Conservation (phyloP, 2,797 vertebrate species). For the Champsocephalus gunnari region DNA sequence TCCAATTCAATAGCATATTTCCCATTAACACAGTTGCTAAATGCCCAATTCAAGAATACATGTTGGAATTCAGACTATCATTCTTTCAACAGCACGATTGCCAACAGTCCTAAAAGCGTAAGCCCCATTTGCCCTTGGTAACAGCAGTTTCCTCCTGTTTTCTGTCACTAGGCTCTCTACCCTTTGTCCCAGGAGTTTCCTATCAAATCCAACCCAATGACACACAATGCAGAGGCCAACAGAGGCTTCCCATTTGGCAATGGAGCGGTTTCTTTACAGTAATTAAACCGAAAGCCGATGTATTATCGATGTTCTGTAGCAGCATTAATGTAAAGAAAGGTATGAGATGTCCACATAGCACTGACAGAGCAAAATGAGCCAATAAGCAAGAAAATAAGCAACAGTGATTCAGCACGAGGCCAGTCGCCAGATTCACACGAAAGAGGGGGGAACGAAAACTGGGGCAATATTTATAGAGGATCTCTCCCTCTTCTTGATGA, state of each 20-base stretch:
- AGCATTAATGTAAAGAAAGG: neutral
- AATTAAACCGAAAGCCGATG: conserved; percentile 4
- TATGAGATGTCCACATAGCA: neutral
- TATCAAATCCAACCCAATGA: neutral
- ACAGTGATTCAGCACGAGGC: conserved; percentile 71
- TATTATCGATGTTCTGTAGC: neutral
- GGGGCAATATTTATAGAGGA: conserved; percentile 83
- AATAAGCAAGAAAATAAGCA: conserved; percentile 44
- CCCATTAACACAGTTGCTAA: neutral
- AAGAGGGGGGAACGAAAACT: conserved; percentile 44
- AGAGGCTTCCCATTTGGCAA: neutral
- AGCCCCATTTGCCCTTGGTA: conserved; percentile 25
- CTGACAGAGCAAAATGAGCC: conserved; percentile 12
- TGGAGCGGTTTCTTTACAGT: conserved; percentile 8
- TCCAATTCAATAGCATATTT: neutral
- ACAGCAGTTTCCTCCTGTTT: conserved; percentile 6
- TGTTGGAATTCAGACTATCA: neutral
- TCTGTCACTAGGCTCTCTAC: conserved; percentile 20
- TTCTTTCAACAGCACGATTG: conserved; percentile 9
- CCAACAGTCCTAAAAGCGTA: conserved; percentile 1
- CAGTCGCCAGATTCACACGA: conserved; percentile 25
- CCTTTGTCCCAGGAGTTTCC: conserved; percentile 18
- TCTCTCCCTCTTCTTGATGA: conserved; percentile 62
- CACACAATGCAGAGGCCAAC: neutral
- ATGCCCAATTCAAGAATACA: neutral